Evolutionary conservation across 2,888 invertebrate species (phyloP).

Genomic region (Hoplodrina blanda): DNA sequence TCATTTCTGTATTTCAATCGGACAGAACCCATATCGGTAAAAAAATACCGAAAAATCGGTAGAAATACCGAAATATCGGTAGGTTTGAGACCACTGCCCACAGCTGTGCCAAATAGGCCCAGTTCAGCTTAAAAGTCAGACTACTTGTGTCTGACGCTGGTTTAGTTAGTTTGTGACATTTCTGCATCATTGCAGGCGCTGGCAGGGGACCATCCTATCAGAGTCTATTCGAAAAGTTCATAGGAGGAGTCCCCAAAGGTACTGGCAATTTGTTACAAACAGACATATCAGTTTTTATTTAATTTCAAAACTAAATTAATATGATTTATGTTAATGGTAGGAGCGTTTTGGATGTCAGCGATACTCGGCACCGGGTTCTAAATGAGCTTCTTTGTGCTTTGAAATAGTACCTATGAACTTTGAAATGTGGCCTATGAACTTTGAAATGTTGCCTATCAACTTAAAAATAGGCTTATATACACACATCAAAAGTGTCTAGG

Average conservation of each 20-base stretch:
- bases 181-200: slow-evolving; percentile 75
- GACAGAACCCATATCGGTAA: too few species aligned
- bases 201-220: slow-evolving; percentile 70
- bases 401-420: neutral
- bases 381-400: neutral
- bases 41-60: too few species aligned
- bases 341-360: neutral
- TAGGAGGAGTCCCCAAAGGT: slow-evolving; percentile 74
- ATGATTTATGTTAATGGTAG: neutral
- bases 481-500: too few species aligned
- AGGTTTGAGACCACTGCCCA: too few species aligned
- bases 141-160: too few species aligned
- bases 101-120: too few species aligned
- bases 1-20: too few species aligned
- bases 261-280: slow-evolving; percentile 58
- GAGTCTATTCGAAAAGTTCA: slow-evolving; percentile 79
- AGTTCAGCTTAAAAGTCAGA: too few species aligned
- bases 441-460: too few species aligned
- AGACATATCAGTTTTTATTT: neutral
- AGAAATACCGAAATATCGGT: too few species aligned
- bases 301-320: neutral
- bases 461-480: too few species aligned
- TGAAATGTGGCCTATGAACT: too few species aligned
- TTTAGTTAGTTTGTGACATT: slow-evolving; percentile 43
- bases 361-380: neutral